phyloP scores from a whole-genome alignment of 2,888 invertebrate genomes.

The Cordilura impudica region DNA sequence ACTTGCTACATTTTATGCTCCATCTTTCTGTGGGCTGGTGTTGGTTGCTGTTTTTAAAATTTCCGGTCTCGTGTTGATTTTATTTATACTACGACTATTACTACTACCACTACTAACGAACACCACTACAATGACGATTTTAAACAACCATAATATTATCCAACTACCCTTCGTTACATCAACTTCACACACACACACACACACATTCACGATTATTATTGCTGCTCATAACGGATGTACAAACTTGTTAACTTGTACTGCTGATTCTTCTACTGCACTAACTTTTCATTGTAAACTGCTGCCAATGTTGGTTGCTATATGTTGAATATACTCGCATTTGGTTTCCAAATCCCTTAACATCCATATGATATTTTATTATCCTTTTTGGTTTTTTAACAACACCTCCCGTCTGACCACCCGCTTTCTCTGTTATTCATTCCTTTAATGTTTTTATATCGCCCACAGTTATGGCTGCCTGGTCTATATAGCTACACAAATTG shows the following conservation, averaged over 20 bases:
- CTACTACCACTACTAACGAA: constrained; percentile 5
- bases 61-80: constrained; percentile 73
- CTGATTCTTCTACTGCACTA: constrained; percentile 69
- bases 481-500: constrained; percentile 92
- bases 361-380: constrained; percentile 57
- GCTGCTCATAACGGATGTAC: constrained; percentile 68
- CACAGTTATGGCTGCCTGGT: constrained; percentile 89
- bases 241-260: constrained; percentile 73
- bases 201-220: constrained; percentile 44
- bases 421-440: neutral
- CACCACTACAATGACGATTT: neutral
- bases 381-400: constrained; percentile 26
- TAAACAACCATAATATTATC: neutral
- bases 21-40: constrained; percentile 41
- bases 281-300: constrained; percentile 34
- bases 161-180: neutral
- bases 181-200: constrained; percentile 65
- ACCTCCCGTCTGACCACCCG: neutral
- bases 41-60: constrained; percentile 68
- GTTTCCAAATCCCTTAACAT: constrained; percentile 43
- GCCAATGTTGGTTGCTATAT: constrained; percentile 30
- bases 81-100: constrained; percentile 45
- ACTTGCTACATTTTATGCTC: constrained; percentile 22
- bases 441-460: neutral
- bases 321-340: no score